Conservation (phyloP, 2,888 invertebrate genomes). For the Apotomis turbidana region DNA sequence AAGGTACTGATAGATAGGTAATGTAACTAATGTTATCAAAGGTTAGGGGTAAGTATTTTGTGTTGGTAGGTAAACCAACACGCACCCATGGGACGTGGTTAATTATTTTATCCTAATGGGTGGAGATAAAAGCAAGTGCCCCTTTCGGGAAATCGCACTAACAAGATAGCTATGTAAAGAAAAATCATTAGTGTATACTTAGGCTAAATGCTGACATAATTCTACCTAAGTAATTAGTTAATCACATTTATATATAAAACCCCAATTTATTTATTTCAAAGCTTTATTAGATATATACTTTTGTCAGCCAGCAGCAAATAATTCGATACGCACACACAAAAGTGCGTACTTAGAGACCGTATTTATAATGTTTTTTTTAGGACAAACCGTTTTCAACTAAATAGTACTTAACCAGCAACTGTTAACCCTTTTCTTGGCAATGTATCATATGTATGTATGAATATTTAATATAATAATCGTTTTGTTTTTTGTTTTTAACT, state of each 20-base stretch:
- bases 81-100: constrained; percentile 27
- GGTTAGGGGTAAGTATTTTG: constrained; percentile 10
- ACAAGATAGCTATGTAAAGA: constrained; percentile 18
- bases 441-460: too few species aligned
- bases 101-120: constrained; percentile 40
- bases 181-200: not conserved
- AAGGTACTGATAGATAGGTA: constrained; percentile 10
- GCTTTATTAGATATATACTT: too few species aligned
- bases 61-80: constrained; percentile 27
- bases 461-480: too few species aligned
- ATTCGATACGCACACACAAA: too few species aligned
- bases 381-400: too few species aligned
- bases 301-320: too few species aligned
- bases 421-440: too few species aligned
- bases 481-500: too few species aligned
- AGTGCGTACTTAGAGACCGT: too few species aligned
- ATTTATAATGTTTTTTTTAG: too few species aligned
- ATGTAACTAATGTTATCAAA: constrained; percentile 13
- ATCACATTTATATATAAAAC: not conserved
- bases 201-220: not conserved
- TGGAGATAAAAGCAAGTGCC: constrained; percentile 31
- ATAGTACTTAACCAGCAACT: too few species aligned
- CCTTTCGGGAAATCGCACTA: constrained; percentile 29
- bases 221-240: not conserved
- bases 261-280: too few species aligned